phyloP scores from a whole-genome alignment of 2,888 invertebrate genomes.

The Cordilura impudica region DNA sequence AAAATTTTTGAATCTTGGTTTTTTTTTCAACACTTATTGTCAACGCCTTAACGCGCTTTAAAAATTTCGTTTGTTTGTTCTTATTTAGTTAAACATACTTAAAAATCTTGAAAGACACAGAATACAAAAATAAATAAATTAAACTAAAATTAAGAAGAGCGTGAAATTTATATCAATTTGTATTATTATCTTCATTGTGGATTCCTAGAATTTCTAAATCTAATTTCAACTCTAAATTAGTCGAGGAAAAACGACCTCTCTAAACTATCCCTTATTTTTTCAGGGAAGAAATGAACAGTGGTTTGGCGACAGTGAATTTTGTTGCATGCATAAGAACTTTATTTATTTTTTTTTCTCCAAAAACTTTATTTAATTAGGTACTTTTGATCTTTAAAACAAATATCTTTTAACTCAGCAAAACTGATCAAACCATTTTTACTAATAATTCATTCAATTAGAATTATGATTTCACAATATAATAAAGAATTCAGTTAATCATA shows the following conservation, averaged over 20 bases:
- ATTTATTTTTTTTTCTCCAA: no score
- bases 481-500: no score
- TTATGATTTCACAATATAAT: no score
- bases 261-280: neutral
- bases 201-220: conserved; percentile 22
- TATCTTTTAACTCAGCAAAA: no score
- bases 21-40: conserved; percentile 52
- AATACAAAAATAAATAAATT: conserved; percentile 37
- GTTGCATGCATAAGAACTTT: no score
- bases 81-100: conserved; percentile 20
- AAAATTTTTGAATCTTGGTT: neutral
- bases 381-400: no score
- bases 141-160: conserved; percentile 46
- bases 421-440: no score
- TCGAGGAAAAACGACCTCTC: neutral
- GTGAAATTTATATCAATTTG: conserved; percentile 53
- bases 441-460: no score
- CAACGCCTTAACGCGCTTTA: conserved; percentile 54
- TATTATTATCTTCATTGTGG: conserved; percentile 27
- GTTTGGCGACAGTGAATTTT: neutral
- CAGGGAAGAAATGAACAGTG: neutral
- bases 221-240: conserved; percentile 14
- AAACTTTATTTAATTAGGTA: no score
- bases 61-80: conserved; percentile 13
- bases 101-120: conserved; percentile 28